phyloP scores from a whole-genome alignment of 2,797 vertebrate species.

The Tokudaia muenninki region DNA sequence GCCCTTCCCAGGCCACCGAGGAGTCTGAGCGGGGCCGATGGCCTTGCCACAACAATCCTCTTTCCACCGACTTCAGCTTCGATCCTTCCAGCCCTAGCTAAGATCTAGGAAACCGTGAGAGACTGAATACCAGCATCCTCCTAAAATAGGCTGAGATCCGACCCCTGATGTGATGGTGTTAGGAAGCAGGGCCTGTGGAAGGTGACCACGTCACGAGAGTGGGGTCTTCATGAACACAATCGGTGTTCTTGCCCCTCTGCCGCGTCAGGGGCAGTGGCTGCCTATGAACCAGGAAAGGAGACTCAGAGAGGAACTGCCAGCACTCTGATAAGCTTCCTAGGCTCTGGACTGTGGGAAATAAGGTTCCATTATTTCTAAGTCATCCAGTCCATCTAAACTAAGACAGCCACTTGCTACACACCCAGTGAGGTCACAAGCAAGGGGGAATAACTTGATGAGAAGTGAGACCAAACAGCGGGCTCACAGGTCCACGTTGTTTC shows the following conservation, averaged over 20 bases:
- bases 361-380: background rate
- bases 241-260: background rate
- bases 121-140: background rate
- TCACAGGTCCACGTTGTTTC: background rate
- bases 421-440: background rate
- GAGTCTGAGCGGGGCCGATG: background rate
- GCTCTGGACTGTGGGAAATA: background rate
- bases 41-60: background rate
- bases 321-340: background rate
- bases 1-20: constrained; percentile 42
- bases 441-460: background rate
- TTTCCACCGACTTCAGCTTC: background rate
- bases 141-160: background rate
- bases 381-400: background rate
- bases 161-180: background rate
- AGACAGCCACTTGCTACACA: background rate
- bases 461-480: background rate
- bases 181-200: background rate
- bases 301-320: background rate
- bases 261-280: background rate
- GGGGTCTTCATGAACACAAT: background rate
- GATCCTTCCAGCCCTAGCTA: background rate
- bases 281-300: background rate
- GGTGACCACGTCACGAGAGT: background rate
- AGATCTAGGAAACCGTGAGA: background rate